Evolutionary conservation across 2,888 invertebrate genomes (phyloP), one percentile per base, ranked within the genome.

Genomic region (Alloscopus bannaensis): DNA sequence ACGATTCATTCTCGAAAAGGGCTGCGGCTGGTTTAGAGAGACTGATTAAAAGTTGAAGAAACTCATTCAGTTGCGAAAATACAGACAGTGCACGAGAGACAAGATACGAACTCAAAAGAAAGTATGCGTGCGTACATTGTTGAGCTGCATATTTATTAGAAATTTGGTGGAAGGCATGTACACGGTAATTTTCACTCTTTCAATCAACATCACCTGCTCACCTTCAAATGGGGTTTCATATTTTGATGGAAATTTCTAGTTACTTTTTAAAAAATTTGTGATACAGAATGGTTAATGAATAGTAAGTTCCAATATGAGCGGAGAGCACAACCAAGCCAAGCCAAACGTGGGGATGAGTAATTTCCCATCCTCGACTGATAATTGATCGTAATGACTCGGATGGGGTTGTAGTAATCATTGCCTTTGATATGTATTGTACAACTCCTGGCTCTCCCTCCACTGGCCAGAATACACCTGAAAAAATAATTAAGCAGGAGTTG

Each of bases 401-500:
- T 2, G 75, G 57, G 2, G 80, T 57, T 2, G 82, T 81, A 18
- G 73, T 65, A 0, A 82, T 82, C 6, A 82, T 42, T 18, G 64
- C 40, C 89, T 87, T 93, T 91, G 52, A 97, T 89, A 84, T 18
- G 18, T 80, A 71, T 42, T 81, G 81, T 2, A 84, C 78, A 94
- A 91, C 86, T 92, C 91, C 2, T 4, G 97, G 97, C 95, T 98
- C 97, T 73, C 96, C 96, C 88, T 97, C 96, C 80, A 97, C 93
- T 80, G 97, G 97, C 97, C 97, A 97, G 87, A 97, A 95, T 36
- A 97, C 96, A 69, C 97, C 97, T 92, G 87, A 1, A 87, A 86
- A 82, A 84, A 26, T 80, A 66, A 66, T 24, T 18, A 45, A 36
- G 36, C 36, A 36, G 13, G 62, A 55, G 16, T 20, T 36, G 8